A percentile compares a stretch with the other conserved stretches of the same genome.
phyloP scores from a whole-genome alignment of 1,140 invertebrate species.

The Chelonus insularis region DNA sequence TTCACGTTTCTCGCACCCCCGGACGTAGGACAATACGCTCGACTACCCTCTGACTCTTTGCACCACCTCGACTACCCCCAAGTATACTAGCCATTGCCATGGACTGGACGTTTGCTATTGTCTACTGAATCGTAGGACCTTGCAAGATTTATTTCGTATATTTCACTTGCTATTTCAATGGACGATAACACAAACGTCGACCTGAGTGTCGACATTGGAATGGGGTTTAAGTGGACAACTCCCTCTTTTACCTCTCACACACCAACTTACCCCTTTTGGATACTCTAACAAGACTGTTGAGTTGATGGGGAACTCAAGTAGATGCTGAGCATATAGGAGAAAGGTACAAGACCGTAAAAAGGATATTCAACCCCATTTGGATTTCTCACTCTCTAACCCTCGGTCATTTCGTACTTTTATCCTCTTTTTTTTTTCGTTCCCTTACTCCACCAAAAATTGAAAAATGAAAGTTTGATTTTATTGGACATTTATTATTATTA shows the following conservation, averaged over 20 bases:
- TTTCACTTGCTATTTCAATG: constrained; percentile 61
- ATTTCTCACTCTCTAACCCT: background rate
- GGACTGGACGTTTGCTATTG: constrained; percentile 57
- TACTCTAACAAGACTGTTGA: constrained; percentile 23
- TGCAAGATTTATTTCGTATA: constrained; percentile 64
- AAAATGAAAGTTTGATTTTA: too few species aligned
- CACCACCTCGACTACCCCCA: constrained; percentile 15
- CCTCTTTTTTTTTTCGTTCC: constrained; percentile 20
- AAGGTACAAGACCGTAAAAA: background rate
- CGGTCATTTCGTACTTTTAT: constrained; percentile 1
- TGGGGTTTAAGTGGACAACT: constrained; percentile 13
- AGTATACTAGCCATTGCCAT: constrained; percentile 36
- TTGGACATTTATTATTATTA: too few species aligned
- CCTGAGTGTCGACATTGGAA: constrained; percentile 12
- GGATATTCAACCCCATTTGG: background rate
- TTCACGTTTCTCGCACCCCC: constrained; percentile 42
- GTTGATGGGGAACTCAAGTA: background rate
- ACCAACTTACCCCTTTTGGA: constrained; percentile 9
- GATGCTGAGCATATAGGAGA: constrained; percentile 1
- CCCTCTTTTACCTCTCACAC: too few species aligned
- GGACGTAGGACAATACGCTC: constrained; percentile 51
- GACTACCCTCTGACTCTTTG: constrained; percentile 40
- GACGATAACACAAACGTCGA: constrained; percentile 47
- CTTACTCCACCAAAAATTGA: too few species aligned
- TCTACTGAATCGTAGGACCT: constrained; percentile 56